A percentile compares a stretch with the other conserved stretches of the same genome.
Conservation (phyloP, 2,888 invertebrate species). For the Lithosia quadra region DNA sequence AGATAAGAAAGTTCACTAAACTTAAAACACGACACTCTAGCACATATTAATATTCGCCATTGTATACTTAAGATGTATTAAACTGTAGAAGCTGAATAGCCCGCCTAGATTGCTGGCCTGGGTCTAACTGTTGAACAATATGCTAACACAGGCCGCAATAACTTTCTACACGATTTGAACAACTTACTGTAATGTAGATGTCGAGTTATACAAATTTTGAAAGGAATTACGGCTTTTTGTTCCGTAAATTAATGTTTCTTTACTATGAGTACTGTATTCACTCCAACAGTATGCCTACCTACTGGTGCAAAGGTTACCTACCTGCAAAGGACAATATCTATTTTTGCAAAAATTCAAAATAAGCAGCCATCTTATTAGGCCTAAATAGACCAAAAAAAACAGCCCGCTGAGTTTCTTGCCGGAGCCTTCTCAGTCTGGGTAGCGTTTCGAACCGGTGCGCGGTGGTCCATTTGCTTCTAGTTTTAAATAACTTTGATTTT, state of each 20-base stretch:
- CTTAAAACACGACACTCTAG: constrained; percentile 32
- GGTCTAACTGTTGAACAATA: constrained; percentile 37
- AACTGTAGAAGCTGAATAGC: constrained; percentile 45
- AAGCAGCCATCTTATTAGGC: no score
- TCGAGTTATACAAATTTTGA: constrained; percentile 44
- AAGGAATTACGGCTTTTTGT: constrained; percentile 14
- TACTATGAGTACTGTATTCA: no score
- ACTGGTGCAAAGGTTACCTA: no score
- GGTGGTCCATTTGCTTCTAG: no score
- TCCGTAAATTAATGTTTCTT: not conserved
- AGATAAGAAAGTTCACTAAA: constrained; percentile 50
- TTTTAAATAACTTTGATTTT: no score
- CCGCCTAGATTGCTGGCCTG: constrained; percentile 33
- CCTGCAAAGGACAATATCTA: no score
- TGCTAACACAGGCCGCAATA: constrained; percentile 31
- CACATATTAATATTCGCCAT: constrained; percentile 47
- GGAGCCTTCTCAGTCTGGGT: no score
- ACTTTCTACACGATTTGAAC: constrained; percentile 49
- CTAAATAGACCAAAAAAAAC: no score
- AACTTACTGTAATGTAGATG: constrained; percentile 38
- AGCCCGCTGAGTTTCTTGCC: no score
- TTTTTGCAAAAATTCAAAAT: no score
- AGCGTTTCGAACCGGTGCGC: no score
- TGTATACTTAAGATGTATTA: constrained; percentile 46
- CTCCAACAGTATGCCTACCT: no score